These are phyloP conservation scores for Myanophis thanlyinensis DNA, from an alignment of 2,113 vertebrate genomes.

Conservation along the genomic window DNA sequence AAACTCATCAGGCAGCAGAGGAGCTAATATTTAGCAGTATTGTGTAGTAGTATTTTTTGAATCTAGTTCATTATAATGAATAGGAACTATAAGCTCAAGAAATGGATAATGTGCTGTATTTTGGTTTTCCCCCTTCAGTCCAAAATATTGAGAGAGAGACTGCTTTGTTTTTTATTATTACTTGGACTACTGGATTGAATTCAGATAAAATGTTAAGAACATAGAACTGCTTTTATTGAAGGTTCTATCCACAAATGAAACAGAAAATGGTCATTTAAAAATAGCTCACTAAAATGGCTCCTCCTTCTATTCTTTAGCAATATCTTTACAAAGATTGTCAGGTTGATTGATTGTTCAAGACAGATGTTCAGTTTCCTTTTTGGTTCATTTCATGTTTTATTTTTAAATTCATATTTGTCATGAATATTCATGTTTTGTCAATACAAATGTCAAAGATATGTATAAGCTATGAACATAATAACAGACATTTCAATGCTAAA, in stretches of 20 bases:
- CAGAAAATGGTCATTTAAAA: background rate
- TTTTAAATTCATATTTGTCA: background rate
- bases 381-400: background rate
- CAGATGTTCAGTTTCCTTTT: background rate
- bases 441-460: background rate
- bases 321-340: background rate
- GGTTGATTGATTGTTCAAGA: background rate
- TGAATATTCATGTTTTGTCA: background rate
- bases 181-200: conserved; percentile 8
- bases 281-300: background rate
- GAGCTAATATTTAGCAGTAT: background rate
- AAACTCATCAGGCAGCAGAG: background rate
- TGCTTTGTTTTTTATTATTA: background rate
- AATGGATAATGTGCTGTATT: conserved; percentile 15
- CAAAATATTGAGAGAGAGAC: background rate
- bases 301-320: background rate
- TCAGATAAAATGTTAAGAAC: conserved; percentile 3
- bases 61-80: background rate
- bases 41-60: background rate
- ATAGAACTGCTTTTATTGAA: background rate
- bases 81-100: background rate
- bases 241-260: background rate
- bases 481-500: background rate
- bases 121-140: background rate
- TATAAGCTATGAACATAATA: background rate